phyloP scores from a whole-genome alignment of 2,888 invertebrate genomes.

The Polydesmus complanatus region DNA sequence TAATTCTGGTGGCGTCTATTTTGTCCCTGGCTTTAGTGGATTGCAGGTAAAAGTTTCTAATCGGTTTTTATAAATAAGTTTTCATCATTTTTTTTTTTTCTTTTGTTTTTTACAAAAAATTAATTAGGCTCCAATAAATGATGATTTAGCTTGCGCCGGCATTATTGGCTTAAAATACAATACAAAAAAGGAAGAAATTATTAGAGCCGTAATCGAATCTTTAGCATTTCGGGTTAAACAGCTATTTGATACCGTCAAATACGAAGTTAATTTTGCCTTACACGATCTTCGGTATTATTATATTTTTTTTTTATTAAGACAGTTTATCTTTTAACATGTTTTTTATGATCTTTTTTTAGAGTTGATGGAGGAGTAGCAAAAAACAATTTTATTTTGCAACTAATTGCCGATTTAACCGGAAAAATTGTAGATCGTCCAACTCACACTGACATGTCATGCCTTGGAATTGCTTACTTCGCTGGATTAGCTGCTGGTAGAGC shows the following conservation, averaged over 20 bases:
- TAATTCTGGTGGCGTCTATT: conserved; percentile 63
- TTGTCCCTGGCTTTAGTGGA: conserved; percentile 80
- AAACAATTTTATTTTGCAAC: conserved; percentile 80
- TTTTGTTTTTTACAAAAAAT: neutral
- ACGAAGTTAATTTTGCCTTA: conserved; percentile 46
- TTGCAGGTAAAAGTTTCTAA: conserved; percentile 48
- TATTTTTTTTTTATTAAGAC: conserved; percentile 12
- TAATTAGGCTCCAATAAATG: conserved; percentile 71
- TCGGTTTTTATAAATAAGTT: neutral
- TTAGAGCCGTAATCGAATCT: conserved; percentile 71
- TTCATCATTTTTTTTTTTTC: neutral
- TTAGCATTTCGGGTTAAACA: conserved; percentile 68
- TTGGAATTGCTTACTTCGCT: conserved; percentile 74
- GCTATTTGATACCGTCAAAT: conserved; percentile 54
- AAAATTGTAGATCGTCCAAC: conserved; percentile 57
- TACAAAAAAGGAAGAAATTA: conserved; percentile 59
- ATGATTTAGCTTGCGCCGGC: conserved; percentile 66
- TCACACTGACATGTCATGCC: conserved; percentile 63
- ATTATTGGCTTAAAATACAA: conserved; percentile 61
- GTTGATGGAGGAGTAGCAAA: conserved; percentile 86
- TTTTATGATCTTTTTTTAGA: neutral
- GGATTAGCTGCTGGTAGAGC: conserved; percentile 57
- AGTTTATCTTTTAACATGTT: neutral
- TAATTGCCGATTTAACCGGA: conserved; percentile 67
- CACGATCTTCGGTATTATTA: conserved; percentile 41